Evolutionary conservation across 2,797 vertebrate species (phyloP), one percentile per base, ranked within the genome.

Genomic region (Graptemys geographica): DNA sequence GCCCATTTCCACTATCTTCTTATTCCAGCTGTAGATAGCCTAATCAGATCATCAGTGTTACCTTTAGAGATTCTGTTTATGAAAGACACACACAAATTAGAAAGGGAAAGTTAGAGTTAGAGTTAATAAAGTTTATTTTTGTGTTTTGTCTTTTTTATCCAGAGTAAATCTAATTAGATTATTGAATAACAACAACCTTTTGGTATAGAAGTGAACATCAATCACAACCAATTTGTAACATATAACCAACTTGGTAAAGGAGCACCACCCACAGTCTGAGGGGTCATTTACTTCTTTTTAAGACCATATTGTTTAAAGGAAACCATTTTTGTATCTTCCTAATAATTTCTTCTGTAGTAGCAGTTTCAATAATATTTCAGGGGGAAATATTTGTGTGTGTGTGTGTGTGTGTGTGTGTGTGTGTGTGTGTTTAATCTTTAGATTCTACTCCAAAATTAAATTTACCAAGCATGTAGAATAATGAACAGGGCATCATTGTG

Each of bases 91-190:
- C 6, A 4, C 57, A 53, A 41, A 37, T 59, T 84, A 91, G 74
- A 96, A 92, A 78, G 90, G 6, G 21, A 83, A 31, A 84, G 41
- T 41, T 41, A 41, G 41, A 28, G 15, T 76, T 84, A 18, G 1
- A 90, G 41, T 91, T 84, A 16, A 65, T 92, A 90, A 57, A 92
- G 91, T 52, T 56, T 92, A 57, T 2, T 92, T 51, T 92, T 95
- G 21, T 56, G 82, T 47, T 47, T 47, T 37, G 3, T 79, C 4
- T 87, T 81, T 31, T 88, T 90, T 79, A 78, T 90, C 56, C 79
- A 53, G 11, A 69, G 83, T 88, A 13, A 94, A 90, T 57, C 41
- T 79, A 95, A 18, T 86, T 81, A 81, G 23, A 83, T 95, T 88
- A 56, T 37, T 86, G 27, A 55, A 47, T 90, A n/a, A 55, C 89